Evolutionary conservation across 1,140 invertebrate species (phyloP), one percentile per base, ranked within the genome.

Genomic region (Platyscapa corneri): DNA sequence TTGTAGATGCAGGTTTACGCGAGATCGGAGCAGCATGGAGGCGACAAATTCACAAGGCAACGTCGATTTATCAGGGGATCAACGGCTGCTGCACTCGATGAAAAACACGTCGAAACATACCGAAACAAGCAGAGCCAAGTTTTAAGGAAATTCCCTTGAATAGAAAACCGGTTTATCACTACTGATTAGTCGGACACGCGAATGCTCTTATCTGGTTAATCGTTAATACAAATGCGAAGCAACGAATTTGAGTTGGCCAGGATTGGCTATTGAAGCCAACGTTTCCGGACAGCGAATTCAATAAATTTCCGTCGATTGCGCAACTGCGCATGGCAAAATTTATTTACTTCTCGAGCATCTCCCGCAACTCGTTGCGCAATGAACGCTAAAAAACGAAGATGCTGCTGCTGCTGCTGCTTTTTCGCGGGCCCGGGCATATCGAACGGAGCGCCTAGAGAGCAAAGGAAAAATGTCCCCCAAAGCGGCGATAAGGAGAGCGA

Each of bases 301-400:
- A 74, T 74, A 74, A 74, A 74, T 74, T 42, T 74, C 70, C 34
- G 18, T 76, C 30, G 2, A 16, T 80, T 46, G n/a, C 78, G 64
- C 20, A 67, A 67, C 39, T 2, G 49, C 56, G 20, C 6, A 23
- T 60, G 60, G 34, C 14, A 42, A 64, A 79, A 64, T 79, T 56
- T 78, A 42, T 60, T 78, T 60, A 76, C 39, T 76, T 7, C 70
- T 74, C 70, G 70, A 2, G 8, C 37, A 23, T 23, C 37, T 37
- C 6, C 70, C 20, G 20, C 70, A 27, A 74, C 37, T 27, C 18
- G 7, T 30, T 39, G 30, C 32, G 37, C 39, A 46, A 46, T 30
- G 23, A 46, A 12, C 30, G 65, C 3, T 12, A 18, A n/a, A n/a
- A n/a, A n/a, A n/a, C n/a, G n/a, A n/a, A n/a, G n/a, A n/a, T n/a